Evolutionary conservation across 2,113 vertebrate genomes (phyloP).

Genomic region (Astatotilapia flaviijosephi): DNA sequence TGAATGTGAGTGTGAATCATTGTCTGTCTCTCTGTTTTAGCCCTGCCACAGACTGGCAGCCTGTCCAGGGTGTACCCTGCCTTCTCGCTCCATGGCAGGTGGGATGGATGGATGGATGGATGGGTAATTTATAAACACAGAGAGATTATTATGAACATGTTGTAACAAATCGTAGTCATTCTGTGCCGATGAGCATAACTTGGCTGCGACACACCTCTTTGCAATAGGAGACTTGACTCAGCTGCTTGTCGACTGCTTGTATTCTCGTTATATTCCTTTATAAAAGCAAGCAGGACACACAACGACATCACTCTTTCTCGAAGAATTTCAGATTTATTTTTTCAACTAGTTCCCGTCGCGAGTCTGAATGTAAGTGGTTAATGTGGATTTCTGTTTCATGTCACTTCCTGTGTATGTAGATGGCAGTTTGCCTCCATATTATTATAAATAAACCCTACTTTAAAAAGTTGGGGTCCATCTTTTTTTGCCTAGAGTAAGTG

Average conservation of each 20-base stretch:
- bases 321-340: background rate
- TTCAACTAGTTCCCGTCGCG: background rate
- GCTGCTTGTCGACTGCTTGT: background rate
- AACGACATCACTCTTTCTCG: background rate
- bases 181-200: background rate
- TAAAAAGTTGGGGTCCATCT: background rate
- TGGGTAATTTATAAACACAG: background rate
- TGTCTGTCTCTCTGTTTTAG: background rate
- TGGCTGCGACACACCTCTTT: background rate
- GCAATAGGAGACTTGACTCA: background rate
- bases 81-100: background rate
- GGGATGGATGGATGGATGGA: background rate
- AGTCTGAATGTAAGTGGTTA: background rate
- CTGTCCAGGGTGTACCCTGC: background rate
- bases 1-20: background rate
- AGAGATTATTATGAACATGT: background rate
- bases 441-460: background rate
- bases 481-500: background rate
- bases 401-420: background rate
- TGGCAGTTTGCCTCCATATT: background rate
- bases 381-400: background rate
- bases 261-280: background rate
- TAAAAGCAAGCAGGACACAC: background rate
- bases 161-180: background rate
- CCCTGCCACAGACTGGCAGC: background rate